Base-by-base conservation (phyloP, 2,113 vertebrate genomes). In the Eleginops maclovinus region DNA sequence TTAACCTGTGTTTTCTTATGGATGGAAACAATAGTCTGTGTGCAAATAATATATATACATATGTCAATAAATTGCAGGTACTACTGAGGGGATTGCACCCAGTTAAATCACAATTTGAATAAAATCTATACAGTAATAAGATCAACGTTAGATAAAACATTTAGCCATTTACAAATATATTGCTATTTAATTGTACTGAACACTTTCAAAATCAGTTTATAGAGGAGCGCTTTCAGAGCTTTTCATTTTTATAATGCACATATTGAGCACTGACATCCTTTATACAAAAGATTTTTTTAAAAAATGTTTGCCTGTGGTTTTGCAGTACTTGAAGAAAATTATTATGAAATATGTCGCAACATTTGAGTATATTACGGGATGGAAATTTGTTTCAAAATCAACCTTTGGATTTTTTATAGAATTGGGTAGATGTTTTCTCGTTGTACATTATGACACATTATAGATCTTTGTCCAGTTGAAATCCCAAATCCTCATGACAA, bases 161-260 rank as follows among this genome's bases (percentile, higher is more conserved):
- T 93, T 89, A 93, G 91, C 89, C 89, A 93, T 95, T 94, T 95
- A 95, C 94, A 95, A 94, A 94, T 94, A 94, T 95, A 95, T 95
- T 95, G 94, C 94, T 94, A 93, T 94, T 92, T 91, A 95, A 94
- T 92, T 90, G 83, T 93, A 93, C 87, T 56, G 82, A 89, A 92
- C 89, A 92, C 87, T 85, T 88, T 91, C 81, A 91, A 92, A 93
- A 92, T 91, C 73, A 40, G 72, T 89, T 88, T 87, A 90, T 88
- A 82, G 72, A 86, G 88, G 78, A 93, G 90, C 87, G 86, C 89
- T 90, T 93, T 93, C 75, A 81, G 68, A 88, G 82, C 86, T 89
- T 89, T 90, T 87, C 65, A 59, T 88, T 87, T 91, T 89, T 87
- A 89, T 86, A 93, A 92, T 93, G 92, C 94, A 94, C 87, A 93